A percentile compares a stretch with the other conserved stretches of the same genome.
Conservation (phyloP, 2,888 invertebrate genomes). For the Apotomis turbidana region DNA sequence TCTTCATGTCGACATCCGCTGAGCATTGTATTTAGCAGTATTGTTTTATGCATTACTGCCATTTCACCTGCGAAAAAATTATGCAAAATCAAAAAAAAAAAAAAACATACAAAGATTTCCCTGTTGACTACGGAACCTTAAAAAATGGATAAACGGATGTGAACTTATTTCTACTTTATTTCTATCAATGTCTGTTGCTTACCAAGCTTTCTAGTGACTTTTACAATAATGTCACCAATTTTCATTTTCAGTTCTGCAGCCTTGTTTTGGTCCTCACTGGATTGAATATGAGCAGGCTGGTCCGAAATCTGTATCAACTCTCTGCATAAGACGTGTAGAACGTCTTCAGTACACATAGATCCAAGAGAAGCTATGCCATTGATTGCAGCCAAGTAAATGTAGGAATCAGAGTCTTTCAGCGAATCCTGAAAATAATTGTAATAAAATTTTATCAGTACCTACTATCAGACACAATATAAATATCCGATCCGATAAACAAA, state of each 20-base stretch:
- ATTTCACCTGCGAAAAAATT: conserved; percentile 85
- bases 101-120: no score
- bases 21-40: conserved; percentile 89
- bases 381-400: conserved; percentile 91
- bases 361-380: conserved; percentile 89
- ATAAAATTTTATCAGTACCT: background rate
- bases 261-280: conserved; percentile 69
- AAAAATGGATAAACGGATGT: no score
- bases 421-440: conserved; percentile 82
- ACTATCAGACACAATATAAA: no score
- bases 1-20: conserved; percentile 88
- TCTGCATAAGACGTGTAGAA: conserved; percentile 86
- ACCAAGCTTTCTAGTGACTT: conserved; percentile 89
- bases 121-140: no score
- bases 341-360: conserved; percentile 86
- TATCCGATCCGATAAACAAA: no score
- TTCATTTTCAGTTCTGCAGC: conserved; percentile 87
- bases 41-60: conserved; percentile 86
- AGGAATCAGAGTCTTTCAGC: conserved; percentile 90
- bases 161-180: no score
- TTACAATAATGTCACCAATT: conserved; percentile 91
- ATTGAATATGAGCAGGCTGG: conserved; percentile 49
- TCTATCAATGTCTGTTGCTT: conserved; percentile 49
- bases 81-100: background rate
- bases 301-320: conserved; percentile 82